Percentiles rank a stretch among this genome's conserved stretches.
Conservation (phyloP, 2,797 vertebrate species). For the Enteromius afrohamiltoni region DNA sequence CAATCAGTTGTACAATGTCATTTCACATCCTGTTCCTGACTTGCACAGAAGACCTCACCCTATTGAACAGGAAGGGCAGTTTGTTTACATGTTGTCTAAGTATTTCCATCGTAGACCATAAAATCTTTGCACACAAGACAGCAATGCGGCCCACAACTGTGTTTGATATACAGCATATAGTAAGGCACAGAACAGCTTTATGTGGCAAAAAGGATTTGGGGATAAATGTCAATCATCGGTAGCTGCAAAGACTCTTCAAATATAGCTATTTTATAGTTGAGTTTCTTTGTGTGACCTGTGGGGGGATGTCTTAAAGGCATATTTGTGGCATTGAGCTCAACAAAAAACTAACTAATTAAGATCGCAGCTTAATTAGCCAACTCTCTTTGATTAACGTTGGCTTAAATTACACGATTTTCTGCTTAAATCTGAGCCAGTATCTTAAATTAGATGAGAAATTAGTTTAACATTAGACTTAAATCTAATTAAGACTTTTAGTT, state of each 20-base stretch:
- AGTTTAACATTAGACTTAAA: slow-evolving; percentile 42
- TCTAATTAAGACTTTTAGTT: slow-evolving; percentile 53
- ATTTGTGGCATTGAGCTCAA: neutral
- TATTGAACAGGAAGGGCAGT: neutral
- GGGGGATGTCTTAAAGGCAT: neutral
- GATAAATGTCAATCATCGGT: slow-evolving; percentile 30
- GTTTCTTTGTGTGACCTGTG: neutral
- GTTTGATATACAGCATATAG: slow-evolving; percentile 20
- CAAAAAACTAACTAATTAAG: neutral
- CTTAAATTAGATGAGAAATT: slow-evolving; percentile 25
- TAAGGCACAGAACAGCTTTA: slow-evolving; percentile 25
- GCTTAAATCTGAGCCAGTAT: slow-evolving; percentile 19
- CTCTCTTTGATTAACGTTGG: neutral
- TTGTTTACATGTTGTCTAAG: slow-evolving; percentile 28
- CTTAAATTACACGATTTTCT: neutral
- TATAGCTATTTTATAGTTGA: slow-evolving; percentile 9
- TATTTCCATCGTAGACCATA: neutral
- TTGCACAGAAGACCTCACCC: neutral
- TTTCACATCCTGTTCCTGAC: slow-evolving; percentile 1
- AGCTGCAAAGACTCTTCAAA: slow-evolving; percentile 13
- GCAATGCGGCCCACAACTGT: neutral
- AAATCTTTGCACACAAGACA: slow-evolving; percentile 19
- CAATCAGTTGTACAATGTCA: neutral
- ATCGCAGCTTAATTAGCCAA: neutral
- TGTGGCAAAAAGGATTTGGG: slow-evolving; percentile 30